Conservation (phyloP, 2,113 vertebrate genomes). For the Crocuta crocuta region DNA sequence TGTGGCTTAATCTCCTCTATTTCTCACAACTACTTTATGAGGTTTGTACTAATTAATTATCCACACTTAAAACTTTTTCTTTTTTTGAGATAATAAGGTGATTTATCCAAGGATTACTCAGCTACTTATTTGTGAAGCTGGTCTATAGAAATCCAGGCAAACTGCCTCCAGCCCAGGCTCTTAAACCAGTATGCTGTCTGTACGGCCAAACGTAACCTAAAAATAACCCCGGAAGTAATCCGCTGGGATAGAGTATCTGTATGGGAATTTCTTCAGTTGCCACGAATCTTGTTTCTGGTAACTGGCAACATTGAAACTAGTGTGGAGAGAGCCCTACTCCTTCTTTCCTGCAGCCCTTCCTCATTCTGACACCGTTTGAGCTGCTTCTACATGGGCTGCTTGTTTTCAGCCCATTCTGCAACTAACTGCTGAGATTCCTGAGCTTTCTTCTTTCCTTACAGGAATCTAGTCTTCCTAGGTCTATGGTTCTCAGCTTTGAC, state of each 20-base stretch:
- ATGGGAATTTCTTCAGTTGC: neutral
- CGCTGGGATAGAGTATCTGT: neutral
- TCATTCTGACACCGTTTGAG: neutral
- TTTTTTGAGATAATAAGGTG: neutral
- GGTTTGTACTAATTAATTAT: neutral
- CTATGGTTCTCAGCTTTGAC: neutral
- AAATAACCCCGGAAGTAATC: constrained; percentile 28
- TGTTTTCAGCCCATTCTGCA: fast-evolving
- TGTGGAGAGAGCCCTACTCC: neutral
- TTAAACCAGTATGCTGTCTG: neutral
- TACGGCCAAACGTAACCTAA: neutral
- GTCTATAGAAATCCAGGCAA: neutral
- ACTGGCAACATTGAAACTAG: neutral
- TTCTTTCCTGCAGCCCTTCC: neutral
- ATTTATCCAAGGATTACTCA: neutral
- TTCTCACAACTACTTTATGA: constrained; percentile 6
- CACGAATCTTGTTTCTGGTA: neutral
- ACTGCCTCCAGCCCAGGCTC: neutral
- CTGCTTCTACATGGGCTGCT: neutral
- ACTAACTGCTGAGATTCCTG: neutral
- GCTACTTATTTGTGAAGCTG: neutral
- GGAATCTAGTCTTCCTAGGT: neutral
- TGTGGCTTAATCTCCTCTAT: neutral
- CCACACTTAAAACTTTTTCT: neutral
- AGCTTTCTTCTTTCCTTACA: neutral